Evolutionary conservation across 2,113 vertebrate species (phyloP).

Genomic region (Sinocyclocheilus rhinocerous): DNA sequence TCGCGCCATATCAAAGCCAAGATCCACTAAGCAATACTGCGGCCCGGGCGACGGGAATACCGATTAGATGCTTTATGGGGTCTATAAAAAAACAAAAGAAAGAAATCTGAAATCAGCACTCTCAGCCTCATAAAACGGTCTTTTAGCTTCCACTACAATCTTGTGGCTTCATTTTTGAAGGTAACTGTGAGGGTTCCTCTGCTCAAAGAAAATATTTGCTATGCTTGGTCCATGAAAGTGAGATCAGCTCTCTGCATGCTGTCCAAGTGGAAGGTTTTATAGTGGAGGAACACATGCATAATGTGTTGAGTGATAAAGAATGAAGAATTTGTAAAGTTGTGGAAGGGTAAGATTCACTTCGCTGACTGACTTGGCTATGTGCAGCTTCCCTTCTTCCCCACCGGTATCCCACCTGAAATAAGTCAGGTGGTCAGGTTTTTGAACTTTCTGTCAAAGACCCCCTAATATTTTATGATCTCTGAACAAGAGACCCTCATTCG

Average conservation of each 20-base stretch:
- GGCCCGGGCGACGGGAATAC: slow-evolving; percentile 51
- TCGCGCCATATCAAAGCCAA: slow-evolving; percentile 54
- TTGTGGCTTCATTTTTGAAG: slow-evolving; percentile 11
- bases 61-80: slow-evolving; percentile 44
- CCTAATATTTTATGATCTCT: neutral
- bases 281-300: neutral
- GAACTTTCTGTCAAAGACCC: neutral
- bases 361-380: neutral
- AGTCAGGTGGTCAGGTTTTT: neutral
- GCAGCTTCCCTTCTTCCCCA: neutral
- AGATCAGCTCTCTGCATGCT: slow-evolving; percentile 21
- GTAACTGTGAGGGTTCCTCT: slow-evolving; percentile 7
- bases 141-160: neutral
- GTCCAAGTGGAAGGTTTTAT: slow-evolving; percentile 13
- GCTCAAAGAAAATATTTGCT: slow-evolving; percentile 24
- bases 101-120: slow-evolving; percentile 34
- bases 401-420: neutral
- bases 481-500: neutral
- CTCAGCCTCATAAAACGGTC: slow-evolving; percentile 14
- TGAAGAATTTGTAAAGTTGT: neutral
- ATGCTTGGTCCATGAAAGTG: slow-evolving; percentile 19
- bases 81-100: slow-evolving; percentile 33
- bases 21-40: slow-evolving; percentile 48
- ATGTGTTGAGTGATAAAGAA: slow-evolving; percentile 23
- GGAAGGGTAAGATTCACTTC: slow-evolving; percentile 21